A percentile compares a stretch with the other conserved stretches of the same genome.
Evolutionary conservation across 1,140 invertebrate genomes (phyloP).

Genomic region (Eupristina koningsbergeri): DNA sequence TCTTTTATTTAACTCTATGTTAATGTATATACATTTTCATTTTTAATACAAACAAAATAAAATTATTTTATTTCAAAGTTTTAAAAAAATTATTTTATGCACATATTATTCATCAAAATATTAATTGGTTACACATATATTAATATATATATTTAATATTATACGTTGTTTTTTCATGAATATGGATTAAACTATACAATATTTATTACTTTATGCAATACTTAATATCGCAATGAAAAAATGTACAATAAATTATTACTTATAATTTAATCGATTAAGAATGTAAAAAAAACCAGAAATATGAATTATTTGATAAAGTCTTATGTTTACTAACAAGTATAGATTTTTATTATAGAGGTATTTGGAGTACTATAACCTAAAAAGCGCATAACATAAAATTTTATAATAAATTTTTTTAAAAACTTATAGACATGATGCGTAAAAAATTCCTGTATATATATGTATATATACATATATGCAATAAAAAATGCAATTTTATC

Average conservation of each 20-base stretch:
- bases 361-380: not conserved
- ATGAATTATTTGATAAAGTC: not conserved
- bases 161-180: not conserved
- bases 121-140: not conserved
- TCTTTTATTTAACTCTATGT: not conserved
- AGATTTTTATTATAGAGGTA: not conserved
- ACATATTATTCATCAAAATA: not conserved
- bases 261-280: not conserved
- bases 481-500: not conserved
- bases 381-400: not conserved
- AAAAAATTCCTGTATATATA: no score
- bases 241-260: constrained; percentile 2
- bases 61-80: not conserved
- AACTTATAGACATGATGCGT: not conserved
- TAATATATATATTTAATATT: not conserved
- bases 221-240: not conserved
- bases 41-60: not conserved
- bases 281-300: constrained; percentile 26
- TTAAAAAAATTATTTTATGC: not conserved
- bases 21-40: not conserved
- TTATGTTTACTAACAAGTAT: not conserved
- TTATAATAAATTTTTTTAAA: not conserved
- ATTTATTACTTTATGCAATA: not conserved
- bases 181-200: not conserved
- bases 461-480: no score